These are phyloP conservation scores for Lordiphosa fenestrarum DNA, from an alignment of 2,888 invertebrate genomes.

Conservation along the genomic window DNA sequence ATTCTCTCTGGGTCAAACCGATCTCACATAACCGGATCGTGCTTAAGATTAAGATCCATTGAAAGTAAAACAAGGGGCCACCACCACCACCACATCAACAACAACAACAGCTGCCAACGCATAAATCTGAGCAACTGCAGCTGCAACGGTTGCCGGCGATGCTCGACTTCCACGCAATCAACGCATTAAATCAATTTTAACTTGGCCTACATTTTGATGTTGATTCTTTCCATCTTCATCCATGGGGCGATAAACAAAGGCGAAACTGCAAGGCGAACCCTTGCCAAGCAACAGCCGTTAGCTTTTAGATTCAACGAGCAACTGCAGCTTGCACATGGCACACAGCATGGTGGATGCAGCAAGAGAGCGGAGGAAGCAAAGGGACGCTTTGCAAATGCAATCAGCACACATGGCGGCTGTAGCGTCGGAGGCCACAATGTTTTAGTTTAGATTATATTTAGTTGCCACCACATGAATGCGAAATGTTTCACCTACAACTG, in stretches of 20 bases:
- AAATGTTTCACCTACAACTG: constrained; percentile 43
- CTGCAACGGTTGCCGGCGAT: constrained; percentile 10
- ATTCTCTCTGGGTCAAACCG: constrained; percentile 20
- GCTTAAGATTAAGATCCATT: constrained; percentile 38
- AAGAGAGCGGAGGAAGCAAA: constrained; percentile 7
- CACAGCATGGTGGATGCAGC: constrained; percentile 4
- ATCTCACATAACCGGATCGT: constrained; percentile 25
- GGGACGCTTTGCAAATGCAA: constrained; percentile 44
- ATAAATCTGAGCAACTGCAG: constrained; percentile 47
- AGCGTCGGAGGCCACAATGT: neutral
- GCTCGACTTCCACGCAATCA: constrained; percentile 53
- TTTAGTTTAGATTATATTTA: constrained; percentile 25
- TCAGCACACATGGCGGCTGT: constrained; percentile 49
- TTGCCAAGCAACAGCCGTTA: constrained; percentile 43
- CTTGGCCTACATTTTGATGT: constrained; percentile 73
- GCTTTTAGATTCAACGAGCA: constrained; percentile 11
- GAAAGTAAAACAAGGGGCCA: constrained; percentile 40
- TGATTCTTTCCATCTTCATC: constrained; percentile 10
- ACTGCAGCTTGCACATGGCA: constrained; percentile 31
- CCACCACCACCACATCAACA: constrained; percentile 18
- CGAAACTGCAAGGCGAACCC: constrained; percentile 41
- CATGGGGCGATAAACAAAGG: constrained; percentile 33
- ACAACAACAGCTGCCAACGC: constrained; percentile 23
- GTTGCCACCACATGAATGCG: constrained; percentile 28
- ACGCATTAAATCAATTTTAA: constrained; percentile 77